Evolutionary conservation across 2,113 vertebrate genomes (phyloP).

Genomic region (Tyrannus savana): DNA sequence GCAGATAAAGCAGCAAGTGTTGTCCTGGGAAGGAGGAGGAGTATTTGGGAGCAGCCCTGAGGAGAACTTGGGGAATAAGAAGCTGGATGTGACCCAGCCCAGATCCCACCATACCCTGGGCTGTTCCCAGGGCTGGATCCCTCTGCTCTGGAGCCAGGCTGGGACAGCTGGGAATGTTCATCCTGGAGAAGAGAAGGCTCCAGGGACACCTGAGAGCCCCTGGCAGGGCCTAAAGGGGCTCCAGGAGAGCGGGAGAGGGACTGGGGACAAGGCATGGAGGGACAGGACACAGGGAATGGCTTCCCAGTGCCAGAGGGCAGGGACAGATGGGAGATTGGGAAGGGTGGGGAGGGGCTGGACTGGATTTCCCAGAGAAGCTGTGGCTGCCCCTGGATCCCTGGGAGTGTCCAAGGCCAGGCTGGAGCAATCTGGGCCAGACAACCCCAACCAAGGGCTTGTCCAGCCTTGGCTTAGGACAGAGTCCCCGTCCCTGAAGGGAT

Average conservation of each 20-base stretch:
- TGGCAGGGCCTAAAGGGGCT: too few species aligned
- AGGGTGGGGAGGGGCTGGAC: neutral
- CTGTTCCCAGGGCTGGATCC: neutral
- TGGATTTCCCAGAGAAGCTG: neutral
- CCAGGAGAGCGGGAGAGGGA: too few species aligned
- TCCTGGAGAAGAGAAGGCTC: too few species aligned
- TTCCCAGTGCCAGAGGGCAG: too few species aligned
- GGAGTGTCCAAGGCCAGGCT: neutral
- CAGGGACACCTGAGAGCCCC: too few species aligned
- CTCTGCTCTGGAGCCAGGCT: too few species aligned
- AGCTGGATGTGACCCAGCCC: neutral
- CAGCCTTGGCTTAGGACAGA: neutral
- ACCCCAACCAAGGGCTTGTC: neutral
- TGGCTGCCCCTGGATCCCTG: neutral
- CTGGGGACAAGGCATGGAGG: too few species aligned
- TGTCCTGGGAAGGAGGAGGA: neutral
- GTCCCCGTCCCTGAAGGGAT: neutral
- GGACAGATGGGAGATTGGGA: neutral
- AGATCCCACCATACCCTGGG: neutral
- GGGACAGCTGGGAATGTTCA: too few species aligned
- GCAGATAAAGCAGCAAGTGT: neutral
- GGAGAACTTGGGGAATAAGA: neutral
- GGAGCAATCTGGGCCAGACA: too few species aligned
- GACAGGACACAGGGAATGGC: too few species aligned
- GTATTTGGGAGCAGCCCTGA: neutral